phyloP scores from a whole-genome alignment of 2,888 invertebrate genomes.

The Drosophila percnosoma region DNA sequence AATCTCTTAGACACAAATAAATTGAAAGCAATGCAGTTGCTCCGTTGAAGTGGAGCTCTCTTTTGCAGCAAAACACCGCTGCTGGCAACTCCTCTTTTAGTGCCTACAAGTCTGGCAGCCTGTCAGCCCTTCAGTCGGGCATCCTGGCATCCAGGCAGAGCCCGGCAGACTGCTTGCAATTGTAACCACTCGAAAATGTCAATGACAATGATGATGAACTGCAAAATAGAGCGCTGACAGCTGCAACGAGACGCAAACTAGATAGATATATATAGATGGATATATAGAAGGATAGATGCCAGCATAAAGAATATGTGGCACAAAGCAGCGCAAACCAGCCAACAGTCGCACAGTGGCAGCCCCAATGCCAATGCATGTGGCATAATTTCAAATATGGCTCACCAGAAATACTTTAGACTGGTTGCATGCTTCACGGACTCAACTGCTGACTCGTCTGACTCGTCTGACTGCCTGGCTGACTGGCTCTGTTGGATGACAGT shows the following conservation, averaged over 20 bases:
- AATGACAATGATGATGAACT: constrained; percentile 81
- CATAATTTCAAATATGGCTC: constrained; percentile 79
- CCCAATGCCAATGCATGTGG: constrained; percentile 60
- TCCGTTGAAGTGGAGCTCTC: constrained; percentile 26
- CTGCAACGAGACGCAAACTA: constrained; percentile 74
- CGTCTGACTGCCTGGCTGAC: constrained; percentile 24
- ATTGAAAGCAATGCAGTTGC: constrained; percentile 73
- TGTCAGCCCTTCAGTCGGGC: constrained; percentile 12
- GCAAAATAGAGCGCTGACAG: constrained; percentile 80
- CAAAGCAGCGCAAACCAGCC: constrained; percentile 2
- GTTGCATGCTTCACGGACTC: constrained; percentile 66
- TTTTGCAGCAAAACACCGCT: constrained; percentile 1
- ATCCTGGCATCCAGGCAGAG: constrained; percentile 2
- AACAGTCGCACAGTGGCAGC: constrained; percentile 25
- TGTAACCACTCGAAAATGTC: constrained; percentile 78
- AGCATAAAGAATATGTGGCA: constrained; percentile 1
- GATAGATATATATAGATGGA: constrained; percentile 50
- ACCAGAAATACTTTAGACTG: constrained; percentile 75
- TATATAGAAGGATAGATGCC: constrained; percentile 36
- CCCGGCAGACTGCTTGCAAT: constrained; percentile 64
- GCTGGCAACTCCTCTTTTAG: constrained; percentile 14
- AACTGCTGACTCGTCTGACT: constrained; percentile 37
- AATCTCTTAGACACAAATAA: constrained; percentile 71
- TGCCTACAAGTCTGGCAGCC: constrained; percentile 12
- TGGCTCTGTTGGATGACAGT: constrained; percentile 68